Base-by-base conservation (phyloP, 2,888 invertebrate species). In the Chrysina gloriosa region DNA sequence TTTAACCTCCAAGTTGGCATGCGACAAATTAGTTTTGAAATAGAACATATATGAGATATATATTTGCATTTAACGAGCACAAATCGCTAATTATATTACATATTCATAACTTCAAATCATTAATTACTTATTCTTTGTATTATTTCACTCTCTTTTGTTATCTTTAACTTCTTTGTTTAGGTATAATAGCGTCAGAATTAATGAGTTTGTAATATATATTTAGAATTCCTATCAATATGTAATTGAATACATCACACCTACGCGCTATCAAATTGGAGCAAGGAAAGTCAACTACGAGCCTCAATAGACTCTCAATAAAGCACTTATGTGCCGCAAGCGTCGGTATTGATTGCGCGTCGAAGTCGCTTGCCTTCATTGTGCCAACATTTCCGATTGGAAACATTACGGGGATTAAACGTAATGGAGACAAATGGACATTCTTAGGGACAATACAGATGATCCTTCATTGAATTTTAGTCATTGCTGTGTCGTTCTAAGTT, bases 371-470 rank as follows among this genome's bases (percentile, higher is more conserved):
- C 31, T 25, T 25, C 9, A 14, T n/a, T 39, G 21, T 11, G 25
- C 25, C 25, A 39, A 58, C 39, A 25, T 7, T 23, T 58, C 14
- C 58, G 39, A 50, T 27, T 9, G 14, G 14, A n/a, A 52, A 52
- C 52, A 16, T 29, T 52, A 52, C 31, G 52, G 16, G n/a, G n/a
- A 52, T 19, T 29, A 52, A 52, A 45, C 31, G 14, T 31, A 52
- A 52, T 39, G 11, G 21, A 25, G 39, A 16, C 25, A 39, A 58
- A 58, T 39, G 23, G 58, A 25, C 56, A 21, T 58, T 58, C 42
- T 14, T 4, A 21, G 25, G 25, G 25, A 58, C 58, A 58, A 39
- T 58, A 11, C n/a, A 19, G 14, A 7, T 25, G 27, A 39, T 36
- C 25, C 31, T 11, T 58, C 14, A 11, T 23, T 21, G 25, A 11